Base-by-base conservation (phyloP, 2,888 invertebrate genomes). In the Coecobrya sp. region DNA sequence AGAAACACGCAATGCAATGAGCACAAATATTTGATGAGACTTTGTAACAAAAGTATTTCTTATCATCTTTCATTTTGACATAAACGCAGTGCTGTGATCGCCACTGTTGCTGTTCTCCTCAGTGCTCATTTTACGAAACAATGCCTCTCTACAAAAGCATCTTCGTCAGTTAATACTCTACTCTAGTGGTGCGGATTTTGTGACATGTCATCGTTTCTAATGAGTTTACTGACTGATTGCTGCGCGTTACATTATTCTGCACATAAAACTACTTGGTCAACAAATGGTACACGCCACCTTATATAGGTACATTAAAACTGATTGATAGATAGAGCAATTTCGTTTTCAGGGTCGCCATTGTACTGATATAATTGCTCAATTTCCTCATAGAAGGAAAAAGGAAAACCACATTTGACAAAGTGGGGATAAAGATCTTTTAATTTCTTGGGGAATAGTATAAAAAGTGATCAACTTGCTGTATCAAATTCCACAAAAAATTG, bases 291-390 rank as follows among this genome's bases (percentile, higher is more conserved):
- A 30, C 13, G 36, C 30, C n/a, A 68, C 30, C 13, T 2, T 30
- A 68, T n/a, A 70, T 22, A 22, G 27, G 0, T 25, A 68, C 2
- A 1, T 22, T 25, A 27, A 10, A 30, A 36, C 30, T 36, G 42
- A 70, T 65, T 65, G 65, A 65, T 65, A 65, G n/a, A 70, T n/a
- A 10, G 36, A 70, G 70, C 70, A 36, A 70, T 70, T 70, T 70
- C 36, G 11, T 70, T 70, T 70, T 70, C 70, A 70, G 70, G 70
- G 70, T 70, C 70, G 27, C 16, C 70, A 70, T 70, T 68, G 4
- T 16, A 8, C 30, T 36, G 0, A 5, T 30, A 4, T 68, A 68
- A 16, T 16, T 70, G 36, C 36, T 36, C 70, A 30, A 70, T 70
- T 36, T 70, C 36, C 36, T 27, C 65, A 65, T 27, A n/a, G 0